Base-by-base conservation (phyloP, 2,113 vertebrate genomes). In the Benthochromis sp. region DNA sequence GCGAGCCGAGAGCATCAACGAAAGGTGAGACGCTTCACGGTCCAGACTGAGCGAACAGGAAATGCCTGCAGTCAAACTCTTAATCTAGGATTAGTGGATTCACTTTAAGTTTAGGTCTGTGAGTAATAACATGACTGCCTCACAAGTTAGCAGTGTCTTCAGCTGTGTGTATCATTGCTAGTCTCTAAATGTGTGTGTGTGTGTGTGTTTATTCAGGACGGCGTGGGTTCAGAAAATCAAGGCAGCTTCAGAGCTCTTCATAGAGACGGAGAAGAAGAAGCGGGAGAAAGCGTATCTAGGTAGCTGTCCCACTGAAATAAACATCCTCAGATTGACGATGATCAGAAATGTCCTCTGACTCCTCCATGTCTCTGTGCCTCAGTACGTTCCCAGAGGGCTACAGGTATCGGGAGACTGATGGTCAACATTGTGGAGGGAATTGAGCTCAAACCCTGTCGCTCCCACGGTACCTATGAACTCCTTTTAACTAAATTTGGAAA, bases 161-260 rank as follows among this genome's bases (percentile, higher is more conserved):
- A 29, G 40, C 40, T 31, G 27, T 31, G 43, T 31, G 71, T 31
- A 0, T 29, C 9, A 3, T 47, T 17, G 66, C 66, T 71, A 14
- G 7, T 71, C 66, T 45, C 66, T 0, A 73, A 45, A 73, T 1
- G 6, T 0, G 19, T n/a, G 2, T 81, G 17, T 93, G 89, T 93
- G 89, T 92, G 91, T 85, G 87, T 81, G 34, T 76, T 31, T 43
- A 9, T 90, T 61, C 96, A 99, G 99, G 97, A 99, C 99, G 5
- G 98, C 98, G 40, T 99, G 99, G 99, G 99, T 99, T 88, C 99
- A 99, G 96, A 99, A 99, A 91, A 99, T 99, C 83, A 99, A 99
- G 93, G 98, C 98, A 3, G 99, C 99, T 9, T 99, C 99, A 6
- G 99, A 99, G 61, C 97, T 99, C 89, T 99, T 99, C 95, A 99